Base-by-base conservation (phyloP, 1,140 invertebrate species). In the Holcopasites calliopsidis region DNA sequence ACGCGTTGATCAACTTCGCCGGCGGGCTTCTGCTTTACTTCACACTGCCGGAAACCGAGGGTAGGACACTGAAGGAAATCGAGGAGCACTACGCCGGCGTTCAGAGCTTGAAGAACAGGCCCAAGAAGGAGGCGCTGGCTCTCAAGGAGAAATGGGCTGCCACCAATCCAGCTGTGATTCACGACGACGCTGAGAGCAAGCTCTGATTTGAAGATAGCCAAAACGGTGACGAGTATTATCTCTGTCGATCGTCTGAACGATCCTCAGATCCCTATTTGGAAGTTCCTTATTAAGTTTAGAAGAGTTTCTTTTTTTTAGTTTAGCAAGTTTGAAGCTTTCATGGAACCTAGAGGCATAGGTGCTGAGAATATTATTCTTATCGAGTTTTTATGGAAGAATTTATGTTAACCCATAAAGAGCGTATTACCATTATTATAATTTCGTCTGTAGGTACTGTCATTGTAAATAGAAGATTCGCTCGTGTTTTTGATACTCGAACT, bases 31-130 rank as follows among this genome's bases (percentile, higher is more conserved):
- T 92, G 1, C 82, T 95, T 2, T 94, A 93, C 76, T 93, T 93
- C 55, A 87, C 91, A 6, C 77, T 93, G 52, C 96, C 96, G 1
- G 96, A 98, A 92, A 98, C 97, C 0, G 97, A 98, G 89, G 95
- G 95, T 0, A 95, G 95, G 85, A 94, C 94, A 0, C 89, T 97
- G 4, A 93, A 94, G 77, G 96, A 98, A 89, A 94, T 95, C 38
- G 86, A 91, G 76, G 94, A 95, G 38, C 95, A 96, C 82, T 96
- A 94, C 77, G 93, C 94, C 0, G 94, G 94, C 2, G 84, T 93
- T 18, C 91, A 91, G 76, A 93, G 87, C 85, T 88, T 93, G 3
- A 88, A 92, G 38, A 38, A 88, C 21, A 89, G 82, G 28, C 89
- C 90, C 0, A 86, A 57, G 0, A 88, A 89, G 13, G 80, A 88